phyloP scores from a whole-genome alignment of 2,113 vertebrate species.

The Dunckerocampus dactyliophorus region DNA sequence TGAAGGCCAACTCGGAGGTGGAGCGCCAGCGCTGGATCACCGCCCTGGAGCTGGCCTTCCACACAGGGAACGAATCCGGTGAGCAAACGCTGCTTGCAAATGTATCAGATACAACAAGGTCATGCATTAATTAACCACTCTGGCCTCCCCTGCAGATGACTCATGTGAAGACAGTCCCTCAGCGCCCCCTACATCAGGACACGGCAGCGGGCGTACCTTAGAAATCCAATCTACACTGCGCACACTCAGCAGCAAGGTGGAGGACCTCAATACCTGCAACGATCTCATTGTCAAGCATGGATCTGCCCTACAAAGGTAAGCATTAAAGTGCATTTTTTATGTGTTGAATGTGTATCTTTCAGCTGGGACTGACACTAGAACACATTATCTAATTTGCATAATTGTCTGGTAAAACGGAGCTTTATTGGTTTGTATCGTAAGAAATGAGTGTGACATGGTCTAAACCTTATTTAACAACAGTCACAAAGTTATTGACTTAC shows the following conservation, averaged over 20 bases:
- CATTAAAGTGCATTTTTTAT: background rate
- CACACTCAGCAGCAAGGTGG: conserved; percentile 88
- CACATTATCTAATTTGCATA: no score
- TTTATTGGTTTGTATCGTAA: no score
- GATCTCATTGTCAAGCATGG: conserved; percentile 97
- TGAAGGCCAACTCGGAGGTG: conserved; percentile 93
- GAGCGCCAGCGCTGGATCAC: conserved; percentile 97
- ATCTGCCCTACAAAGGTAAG: conserved; percentile 85
- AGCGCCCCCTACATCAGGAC: conserved; percentile 67
- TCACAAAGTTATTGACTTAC: no score
- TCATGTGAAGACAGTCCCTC: conserved; percentile 84
- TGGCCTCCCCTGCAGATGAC: conserved; percentile 75
- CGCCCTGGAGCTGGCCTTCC: conserved; percentile 88
- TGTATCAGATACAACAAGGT: no score
- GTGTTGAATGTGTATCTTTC: no score
- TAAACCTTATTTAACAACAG: no score
- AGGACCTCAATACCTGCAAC: conserved; percentile 93
- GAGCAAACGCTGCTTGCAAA: conserved; percentile 14
- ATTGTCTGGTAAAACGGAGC: no score
- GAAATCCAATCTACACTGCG: conserved; percentile 90
- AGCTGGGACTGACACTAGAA: no score
- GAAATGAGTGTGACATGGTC: no score
- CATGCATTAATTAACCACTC: background rate
- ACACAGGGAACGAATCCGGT: conserved; percentile 93
- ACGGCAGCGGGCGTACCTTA: conserved; percentile 73